phyloP scores from a whole-genome alignment of 2,113 vertebrate genomes.

The Motacilla alba region DNA sequence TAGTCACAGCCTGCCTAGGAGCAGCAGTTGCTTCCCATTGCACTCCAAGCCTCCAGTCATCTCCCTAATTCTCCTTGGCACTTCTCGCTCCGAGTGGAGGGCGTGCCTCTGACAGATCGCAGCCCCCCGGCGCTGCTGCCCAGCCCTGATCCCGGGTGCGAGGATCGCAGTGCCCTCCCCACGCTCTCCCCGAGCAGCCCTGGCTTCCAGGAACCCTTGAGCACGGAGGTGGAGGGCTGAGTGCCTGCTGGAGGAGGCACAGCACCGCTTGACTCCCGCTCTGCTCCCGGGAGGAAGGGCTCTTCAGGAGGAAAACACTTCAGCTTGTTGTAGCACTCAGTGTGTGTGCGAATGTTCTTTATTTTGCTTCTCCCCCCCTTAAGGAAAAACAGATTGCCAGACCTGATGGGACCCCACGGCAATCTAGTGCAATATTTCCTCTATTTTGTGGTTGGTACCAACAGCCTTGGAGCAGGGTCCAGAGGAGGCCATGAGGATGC shows the following conservation, averaged over 20 bases:
- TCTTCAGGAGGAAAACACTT: slow-evolving; percentile 5
- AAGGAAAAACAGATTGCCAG: not conserved
- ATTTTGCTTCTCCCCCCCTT: not conserved
- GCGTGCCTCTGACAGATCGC: fast-evolving
- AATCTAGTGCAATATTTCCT: not conserved
- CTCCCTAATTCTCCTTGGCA: not conserved
- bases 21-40: not conserved
- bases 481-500: not conserved
- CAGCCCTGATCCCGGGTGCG: not conserved
- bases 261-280: not conserved
- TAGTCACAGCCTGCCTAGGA: not conserved
- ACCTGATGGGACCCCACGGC: not conserved
- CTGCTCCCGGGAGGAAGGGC: not conserved
- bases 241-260: not conserved
- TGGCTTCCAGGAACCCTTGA: not conserved
- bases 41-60: not conserved
- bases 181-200: not conserved
- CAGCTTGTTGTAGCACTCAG: not conserved
- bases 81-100: not conserved
- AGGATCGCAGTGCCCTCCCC: not conserved
- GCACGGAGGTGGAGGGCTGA: not conserved
- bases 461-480: not conserved
- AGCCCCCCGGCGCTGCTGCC: not conserved
- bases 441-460: not conserved
- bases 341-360: not conserved